Percentiles rank a stretch among this genome's conserved stretches.
phyloP scores from a whole-genome alignment of 35 echinoderm and acorn worm genomes.

The Apostichopus californicus region DNA sequence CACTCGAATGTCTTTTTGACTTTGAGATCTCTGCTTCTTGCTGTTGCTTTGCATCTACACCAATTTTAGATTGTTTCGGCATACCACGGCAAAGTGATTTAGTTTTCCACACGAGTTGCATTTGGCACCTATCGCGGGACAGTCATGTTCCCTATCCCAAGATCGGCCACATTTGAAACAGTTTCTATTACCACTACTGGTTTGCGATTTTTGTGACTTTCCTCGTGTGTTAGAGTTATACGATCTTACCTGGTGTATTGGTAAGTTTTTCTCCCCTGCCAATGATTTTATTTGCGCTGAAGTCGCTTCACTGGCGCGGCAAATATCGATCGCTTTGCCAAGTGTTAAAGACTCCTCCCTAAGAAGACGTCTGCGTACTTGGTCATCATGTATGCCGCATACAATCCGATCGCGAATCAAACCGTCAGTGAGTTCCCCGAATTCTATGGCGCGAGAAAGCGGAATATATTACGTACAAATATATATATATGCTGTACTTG shows the following conservation, averaged over 20 bases:
- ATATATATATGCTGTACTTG: no score
- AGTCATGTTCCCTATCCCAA: background rate
- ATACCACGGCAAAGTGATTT: background rate
- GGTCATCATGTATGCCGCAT: background rate
- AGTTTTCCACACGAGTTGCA: background rate
- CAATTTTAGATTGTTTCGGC: background rate
- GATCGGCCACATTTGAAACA: background rate
- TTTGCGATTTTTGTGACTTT: background rate
- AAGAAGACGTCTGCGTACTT: background rate
- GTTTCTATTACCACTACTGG: background rate
- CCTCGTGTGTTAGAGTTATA: background rate
- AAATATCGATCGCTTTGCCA: background rate
- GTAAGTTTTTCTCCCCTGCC: background rate
- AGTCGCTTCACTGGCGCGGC: background rate
- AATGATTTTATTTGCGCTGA: background rate
- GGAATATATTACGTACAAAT: no score
- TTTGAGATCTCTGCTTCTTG: background rate
- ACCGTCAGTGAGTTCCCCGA: background rate
- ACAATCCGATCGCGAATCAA: slow-evolving; percentile 32
- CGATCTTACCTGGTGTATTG: background rate
- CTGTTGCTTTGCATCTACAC: background rate
- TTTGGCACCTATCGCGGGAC: background rate
- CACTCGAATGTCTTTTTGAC: background rate
- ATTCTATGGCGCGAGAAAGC: no score
- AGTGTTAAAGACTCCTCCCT: background rate